A percentile compares a stretch with the other conserved stretches of the same genome.
Evolutionary conservation across 2,113 vertebrate genomes (phyloP).

Genomic region (Mirounga angustirostris): DNA sequence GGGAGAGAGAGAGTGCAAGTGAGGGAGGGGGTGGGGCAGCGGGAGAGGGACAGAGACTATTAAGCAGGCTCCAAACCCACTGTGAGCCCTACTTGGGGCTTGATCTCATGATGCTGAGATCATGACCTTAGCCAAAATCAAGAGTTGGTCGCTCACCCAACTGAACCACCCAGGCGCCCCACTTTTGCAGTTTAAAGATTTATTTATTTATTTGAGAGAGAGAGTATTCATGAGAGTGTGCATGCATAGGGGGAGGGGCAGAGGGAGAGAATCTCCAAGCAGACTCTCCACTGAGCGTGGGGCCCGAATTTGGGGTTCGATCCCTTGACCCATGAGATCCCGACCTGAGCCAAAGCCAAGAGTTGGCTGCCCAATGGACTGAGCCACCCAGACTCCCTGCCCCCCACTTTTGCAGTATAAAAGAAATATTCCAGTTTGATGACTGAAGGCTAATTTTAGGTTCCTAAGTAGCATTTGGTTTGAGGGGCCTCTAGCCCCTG

Average conservation of each 20-base stretch:
- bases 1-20: neutral
- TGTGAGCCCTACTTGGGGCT: neutral
- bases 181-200: neutral
- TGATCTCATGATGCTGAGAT: neutral
- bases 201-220: no score
- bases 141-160: neutral
- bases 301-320: neutral
- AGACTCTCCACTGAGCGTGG: neutral
- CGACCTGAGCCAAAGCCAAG: neutral
- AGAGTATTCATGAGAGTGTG: neutral
- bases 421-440: neutral
- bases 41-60: neutral
- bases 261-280: neutral
- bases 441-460: neutral
- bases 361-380: neutral
- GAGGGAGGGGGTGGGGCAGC: neutral
- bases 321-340: neutral
- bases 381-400: neutral
- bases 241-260: neutral
- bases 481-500: neutral
- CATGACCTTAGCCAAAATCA: neutral
- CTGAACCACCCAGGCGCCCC: neutral
- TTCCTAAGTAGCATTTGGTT: neutral
- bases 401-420: neutral
- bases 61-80: neutral